phyloP scores from a whole-genome alignment of 2,888 invertebrate species.

The Macrosoma leucophasiata region DNA sequence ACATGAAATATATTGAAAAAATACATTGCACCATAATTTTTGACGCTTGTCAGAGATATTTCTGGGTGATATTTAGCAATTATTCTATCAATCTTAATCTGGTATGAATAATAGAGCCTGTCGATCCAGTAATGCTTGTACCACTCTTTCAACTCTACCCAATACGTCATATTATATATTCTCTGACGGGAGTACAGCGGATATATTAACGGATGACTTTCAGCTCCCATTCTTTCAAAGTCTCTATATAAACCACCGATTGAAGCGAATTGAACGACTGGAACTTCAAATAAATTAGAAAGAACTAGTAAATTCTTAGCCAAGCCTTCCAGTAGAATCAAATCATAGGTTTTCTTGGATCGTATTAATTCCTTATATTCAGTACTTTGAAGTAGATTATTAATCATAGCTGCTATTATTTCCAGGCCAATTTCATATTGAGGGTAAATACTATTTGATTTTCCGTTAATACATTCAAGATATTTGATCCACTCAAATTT shows the following conservation, averaged over 20 bases:
- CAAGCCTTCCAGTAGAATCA: slow-evolving; percentile 40
- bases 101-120: too few relatives aligned
- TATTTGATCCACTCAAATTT: too few relatives aligned
- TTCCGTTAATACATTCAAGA: slow-evolving; percentile 12
- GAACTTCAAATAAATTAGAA: slow-evolving; percentile 38
- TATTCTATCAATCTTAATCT: too few relatives aligned
- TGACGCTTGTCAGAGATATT: too few relatives aligned
- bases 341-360: slow-evolving; percentile 31
- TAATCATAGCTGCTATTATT: slow-evolving; percentile 17
- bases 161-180: slow-evolving; percentile 28
- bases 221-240: slow-evolving; percentile 28
- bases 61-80: too few relatives aligned
- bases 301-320: slow-evolving; percentile 29
- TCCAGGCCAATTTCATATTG: slow-evolving; percentile 11
- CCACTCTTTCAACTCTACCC: slow-evolving; percentile 31
- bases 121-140: too few relatives aligned
- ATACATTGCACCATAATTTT: too few relatives aligned
- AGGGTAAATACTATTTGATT: slow-evolving; percentile 15
- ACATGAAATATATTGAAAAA: too few relatives aligned
- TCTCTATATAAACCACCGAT: slow-evolving; percentile 28
- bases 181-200: slow-evolving; percentile 23
- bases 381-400: slow-evolving; percentile 20
- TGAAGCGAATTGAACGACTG: slow-evolving; percentile 42
- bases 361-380: slow-evolving; percentile 22
- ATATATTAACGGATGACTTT: slow-evolving; percentile 28